Evolutionary conservation across 2,113 vertebrate species (phyloP).

Genomic region (Smithornis capensis): DNA sequence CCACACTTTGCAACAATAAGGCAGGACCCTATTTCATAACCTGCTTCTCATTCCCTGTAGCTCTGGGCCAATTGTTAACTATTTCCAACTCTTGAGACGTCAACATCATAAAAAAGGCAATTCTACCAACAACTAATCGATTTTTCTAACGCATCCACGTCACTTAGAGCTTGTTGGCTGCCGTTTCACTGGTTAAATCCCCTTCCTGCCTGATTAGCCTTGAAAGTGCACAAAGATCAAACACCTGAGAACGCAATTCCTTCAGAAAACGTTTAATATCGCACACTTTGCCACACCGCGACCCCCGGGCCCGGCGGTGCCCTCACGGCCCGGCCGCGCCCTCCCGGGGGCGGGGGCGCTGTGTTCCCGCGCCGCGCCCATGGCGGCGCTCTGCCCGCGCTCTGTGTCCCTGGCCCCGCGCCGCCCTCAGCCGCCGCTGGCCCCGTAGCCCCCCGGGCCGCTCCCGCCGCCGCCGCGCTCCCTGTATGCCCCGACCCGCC

Average conservation of each 20-base stretch:
- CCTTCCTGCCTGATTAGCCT: no score
- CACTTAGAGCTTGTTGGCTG: background rate
- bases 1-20: background rate
- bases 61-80: background rate
- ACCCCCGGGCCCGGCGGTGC: background rate
- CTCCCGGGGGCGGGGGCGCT: background rate
- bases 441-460: background rate
- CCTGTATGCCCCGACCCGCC: no score
- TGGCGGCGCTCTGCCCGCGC: background rate
- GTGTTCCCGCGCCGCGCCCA: background rate
- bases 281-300: accelerated
- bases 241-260: accelerated
- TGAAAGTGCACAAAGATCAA: background rate
- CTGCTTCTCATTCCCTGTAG: background rate
- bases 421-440: no score
- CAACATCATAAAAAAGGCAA: background rate
- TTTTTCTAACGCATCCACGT: background rate
- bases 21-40: background rate
- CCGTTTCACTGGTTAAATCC: background rate
- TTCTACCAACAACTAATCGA: background rate
- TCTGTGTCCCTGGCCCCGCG: background rate
- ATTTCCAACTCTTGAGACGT: background rate
- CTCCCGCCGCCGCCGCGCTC: no score
- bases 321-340: background rate
- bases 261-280: accelerated